phyloP scores from a whole-genome alignment of 2,888 invertebrate species.

The Eupithecia vulgata region DNA sequence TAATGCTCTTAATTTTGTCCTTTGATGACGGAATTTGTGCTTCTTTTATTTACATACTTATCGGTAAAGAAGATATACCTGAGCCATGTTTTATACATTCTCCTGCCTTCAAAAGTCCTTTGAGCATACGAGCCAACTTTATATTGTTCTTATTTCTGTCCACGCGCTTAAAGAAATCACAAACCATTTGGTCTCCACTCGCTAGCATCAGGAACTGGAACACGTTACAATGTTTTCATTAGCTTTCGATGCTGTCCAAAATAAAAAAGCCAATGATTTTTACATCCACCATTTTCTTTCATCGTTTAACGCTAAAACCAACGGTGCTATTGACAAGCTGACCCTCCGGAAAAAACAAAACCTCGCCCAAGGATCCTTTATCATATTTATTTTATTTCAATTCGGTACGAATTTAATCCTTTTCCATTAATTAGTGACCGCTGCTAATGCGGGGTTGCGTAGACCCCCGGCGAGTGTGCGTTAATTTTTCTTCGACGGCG shows the following conservation, averaged over 20 bases:
- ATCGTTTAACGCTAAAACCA: slow-evolving; percentile 51
- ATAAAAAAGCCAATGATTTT: slow-evolving; percentile 11
- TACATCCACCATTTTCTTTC: slow-evolving; percentile 33
- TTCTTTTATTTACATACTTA: slow-evolving; percentile 9
- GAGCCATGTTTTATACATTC: not conserved
- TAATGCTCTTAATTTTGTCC: slow-evolving; percentile 59
- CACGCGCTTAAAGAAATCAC: not conserved
- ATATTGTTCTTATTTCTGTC: not conserved
- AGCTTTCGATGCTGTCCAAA: not conserved
- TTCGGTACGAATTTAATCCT: slow-evolving; percentile 83
- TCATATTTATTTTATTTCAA: slow-evolving; percentile 85
- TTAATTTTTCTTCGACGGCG: slow-evolving; percentile 77
- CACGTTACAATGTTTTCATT: not conserved
- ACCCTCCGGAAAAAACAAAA: slow-evolving; percentile 50
- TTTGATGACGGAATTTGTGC: slow-evolving; percentile 23
- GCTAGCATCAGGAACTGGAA: not conserved
- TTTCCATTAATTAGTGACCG: slow-evolving; percentile 84
- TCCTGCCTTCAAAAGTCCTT: not conserved
- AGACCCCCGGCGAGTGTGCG: slow-evolving; percentile 65
- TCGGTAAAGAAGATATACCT: not conserved
- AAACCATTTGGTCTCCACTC: not conserved
- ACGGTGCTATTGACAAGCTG: slow-evolving; percentile 65
- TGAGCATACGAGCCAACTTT: not conserved
- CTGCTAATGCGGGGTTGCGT: slow-evolving; percentile 70
- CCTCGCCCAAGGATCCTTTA: slow-evolving; percentile 72